Base-by-base conservation (phyloP, 2,797 vertebrate species). In the Limosa lapponica region DNA sequence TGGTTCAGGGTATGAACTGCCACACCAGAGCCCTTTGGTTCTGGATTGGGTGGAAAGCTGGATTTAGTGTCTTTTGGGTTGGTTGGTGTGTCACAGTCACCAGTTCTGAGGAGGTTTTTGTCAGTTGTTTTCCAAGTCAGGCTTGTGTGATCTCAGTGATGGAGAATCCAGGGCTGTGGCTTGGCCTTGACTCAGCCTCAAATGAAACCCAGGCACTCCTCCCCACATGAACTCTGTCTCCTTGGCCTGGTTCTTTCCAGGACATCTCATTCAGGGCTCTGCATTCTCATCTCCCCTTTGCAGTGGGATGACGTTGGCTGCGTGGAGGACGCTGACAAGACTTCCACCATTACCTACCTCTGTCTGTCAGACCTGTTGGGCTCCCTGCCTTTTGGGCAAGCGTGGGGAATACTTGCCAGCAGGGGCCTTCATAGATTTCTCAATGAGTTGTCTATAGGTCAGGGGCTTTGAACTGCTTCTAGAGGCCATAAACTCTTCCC, bases 181-280 rank as follows among this genome's bases (percentile, higher is more conserved):
- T 95, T 93, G 94, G 95, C 92, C 90, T 91, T 57, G 67, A 57
- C 71, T 85, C 92, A 94, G 82, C 58, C 92, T 88, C 88, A 75
- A 22, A 93, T 72, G 58, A 79, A 88, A 93, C 30, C 74, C 90
- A 93, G 79, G 71, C 88, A 15, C 79, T 82, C 82, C 88, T 91
- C 54, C 73, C 78, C 3, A 2, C 10, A 2, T 77, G 90, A 87
- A 64, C 88, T 64, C 72, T 37, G 34, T 44, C 72, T 75, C 41
- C 90, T 79, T 71, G 52, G 62, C 36, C 71, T 22, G 0, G 57
- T 87, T 24, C 58, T 84, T 65, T 57, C 57, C 52, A 22, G 62
- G 81, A 64, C 44, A 37, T 48, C 39, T 78, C 85, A 10, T 25
- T 41, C 46, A 58, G 48, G 54, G 34, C 66, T 79, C n/a, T 81